These are phyloP conservation scores for Collichthys lucidus DNA, from an alignment of 2,113 vertebrate species.

Conservation along the genomic window DNA sequence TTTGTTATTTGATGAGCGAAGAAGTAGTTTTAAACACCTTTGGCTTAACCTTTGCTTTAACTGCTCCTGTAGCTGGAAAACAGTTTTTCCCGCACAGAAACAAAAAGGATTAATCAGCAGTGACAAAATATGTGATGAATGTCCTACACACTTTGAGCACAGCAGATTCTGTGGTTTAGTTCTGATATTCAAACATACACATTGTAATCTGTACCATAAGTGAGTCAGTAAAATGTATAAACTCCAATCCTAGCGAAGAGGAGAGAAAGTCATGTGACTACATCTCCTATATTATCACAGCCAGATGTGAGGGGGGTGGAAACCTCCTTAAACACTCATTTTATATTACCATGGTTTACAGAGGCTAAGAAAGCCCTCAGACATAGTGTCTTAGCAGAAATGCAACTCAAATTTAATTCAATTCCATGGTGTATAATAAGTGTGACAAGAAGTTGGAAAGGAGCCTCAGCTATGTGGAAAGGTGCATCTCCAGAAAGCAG, in stretches of 20 bases:
- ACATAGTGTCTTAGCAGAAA: conserved; percentile 1
- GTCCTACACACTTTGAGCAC: not conserved
- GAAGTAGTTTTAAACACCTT: not conserved
- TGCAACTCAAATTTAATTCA: conserved; percentile 27
- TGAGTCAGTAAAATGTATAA: too few relatives aligned
- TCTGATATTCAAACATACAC: not conserved
- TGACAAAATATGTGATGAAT: not conserved
- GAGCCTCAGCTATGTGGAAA: conserved; percentile 27
- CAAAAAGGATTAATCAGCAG: too few relatives aligned
- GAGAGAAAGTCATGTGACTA: not conserved
- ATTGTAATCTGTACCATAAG: not conserved
- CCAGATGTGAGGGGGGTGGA: not conserved
- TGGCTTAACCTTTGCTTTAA: not conserved
- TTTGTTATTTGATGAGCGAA: not conserved
- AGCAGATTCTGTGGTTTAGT: not conserved
- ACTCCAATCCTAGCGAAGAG: not conserved
- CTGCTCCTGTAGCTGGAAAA: not conserved
- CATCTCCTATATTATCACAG: not conserved
- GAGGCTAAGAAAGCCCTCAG: conserved; percentile 8
- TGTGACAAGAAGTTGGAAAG: conserved; percentile 49
- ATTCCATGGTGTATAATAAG: conserved; percentile 37
- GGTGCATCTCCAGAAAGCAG: conserved; percentile 31
- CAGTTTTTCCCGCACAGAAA: not conserved
- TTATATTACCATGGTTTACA: not conserved
- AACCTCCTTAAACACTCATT: not conserved